A percentile compares a stretch with the other conserved stretches of the same genome.
phyloP scores from a whole-genome alignment of 2,797 vertebrate species.

The Acestrorhynchus altus region DNA sequence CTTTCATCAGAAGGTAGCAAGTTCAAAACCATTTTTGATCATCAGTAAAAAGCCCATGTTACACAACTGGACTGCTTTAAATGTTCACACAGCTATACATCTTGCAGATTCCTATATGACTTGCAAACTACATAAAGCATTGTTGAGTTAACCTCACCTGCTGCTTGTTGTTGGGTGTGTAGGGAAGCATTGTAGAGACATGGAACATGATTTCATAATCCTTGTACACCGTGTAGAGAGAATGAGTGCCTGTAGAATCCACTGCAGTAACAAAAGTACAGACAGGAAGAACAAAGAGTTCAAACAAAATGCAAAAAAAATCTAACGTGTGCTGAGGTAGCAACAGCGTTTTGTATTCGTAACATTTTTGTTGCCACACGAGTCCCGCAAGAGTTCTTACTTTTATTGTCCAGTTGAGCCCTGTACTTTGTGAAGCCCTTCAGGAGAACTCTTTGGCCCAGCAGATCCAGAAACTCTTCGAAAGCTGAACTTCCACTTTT shows the following conservation, averaged over 20 bases:
- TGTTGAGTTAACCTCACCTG: conserved; percentile 74
- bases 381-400: conserved; percentile 76
- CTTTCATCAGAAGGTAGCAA: too few species aligned
- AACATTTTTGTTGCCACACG: too few species aligned
- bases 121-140: background rate
- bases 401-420: conserved; percentile 85
- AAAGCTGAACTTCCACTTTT: conserved; percentile 83
- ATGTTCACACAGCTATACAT: too few species aligned
- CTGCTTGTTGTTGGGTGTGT: conserved; percentile 85
- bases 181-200: conserved; percentile 87
- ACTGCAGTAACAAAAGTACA: conserved; percentile 64
- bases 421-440: conserved; percentile 87
- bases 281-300: background rate
- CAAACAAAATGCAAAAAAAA: background rate
- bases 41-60: too few species aligned
- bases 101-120: too few species aligned
- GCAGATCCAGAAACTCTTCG: conserved; percentile 86
- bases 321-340: background rate
- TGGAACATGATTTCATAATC: conserved; percentile 91
- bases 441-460: conserved; percentile 84
- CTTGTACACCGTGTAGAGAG: conserved; percentile 88
- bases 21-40: too few species aligned
- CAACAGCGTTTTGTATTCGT: too few species aligned
- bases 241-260: conserved; percentile 88
- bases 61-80: too few species aligned